These are phyloP conservation scores for Rallus limicola DNA, from an alignment of 2,113 vertebrate genomes.

Conservation along the genomic window DNA sequence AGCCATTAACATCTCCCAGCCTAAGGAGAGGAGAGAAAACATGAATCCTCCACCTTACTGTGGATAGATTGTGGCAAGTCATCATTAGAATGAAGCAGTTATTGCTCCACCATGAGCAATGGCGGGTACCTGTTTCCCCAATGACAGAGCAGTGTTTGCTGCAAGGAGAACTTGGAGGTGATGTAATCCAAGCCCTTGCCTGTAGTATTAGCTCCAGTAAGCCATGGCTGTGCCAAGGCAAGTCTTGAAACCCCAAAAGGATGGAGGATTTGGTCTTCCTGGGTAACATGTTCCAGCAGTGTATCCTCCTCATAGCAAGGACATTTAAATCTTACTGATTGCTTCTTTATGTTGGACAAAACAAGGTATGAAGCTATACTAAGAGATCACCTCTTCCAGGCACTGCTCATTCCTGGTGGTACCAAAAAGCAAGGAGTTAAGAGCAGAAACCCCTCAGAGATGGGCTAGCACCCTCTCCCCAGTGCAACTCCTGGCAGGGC, in stretches of 20 bases:
- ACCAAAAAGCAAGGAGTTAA: background rate
- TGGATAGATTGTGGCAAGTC: background rate
- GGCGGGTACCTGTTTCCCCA: background rate
- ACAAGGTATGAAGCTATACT: background rate
- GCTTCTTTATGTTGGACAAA: background rate
- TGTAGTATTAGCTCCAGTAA: background rate
- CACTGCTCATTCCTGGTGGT: background rate
- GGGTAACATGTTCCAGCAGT: background rate
- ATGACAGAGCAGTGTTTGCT: fast-evolving
- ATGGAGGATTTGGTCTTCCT: background rate
- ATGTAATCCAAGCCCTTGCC: background rate
- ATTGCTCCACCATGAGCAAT: background rate
- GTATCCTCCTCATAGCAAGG: background rate
- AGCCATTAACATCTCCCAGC: background rate
- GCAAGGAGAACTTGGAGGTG: background rate
- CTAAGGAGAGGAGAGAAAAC: background rate
- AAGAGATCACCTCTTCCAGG: background rate
- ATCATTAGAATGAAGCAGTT: background rate
- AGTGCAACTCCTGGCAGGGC: fast-evolving
- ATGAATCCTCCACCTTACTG: background rate
- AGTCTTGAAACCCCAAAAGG: background rate
- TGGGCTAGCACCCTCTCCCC: background rate
- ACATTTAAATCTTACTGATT: background rate
- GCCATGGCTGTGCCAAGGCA: background rate
- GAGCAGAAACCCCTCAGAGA: background rate